phyloP scores from a whole-genome alignment of 2,888 invertebrate genomes.

The Altica lythri region DNA sequence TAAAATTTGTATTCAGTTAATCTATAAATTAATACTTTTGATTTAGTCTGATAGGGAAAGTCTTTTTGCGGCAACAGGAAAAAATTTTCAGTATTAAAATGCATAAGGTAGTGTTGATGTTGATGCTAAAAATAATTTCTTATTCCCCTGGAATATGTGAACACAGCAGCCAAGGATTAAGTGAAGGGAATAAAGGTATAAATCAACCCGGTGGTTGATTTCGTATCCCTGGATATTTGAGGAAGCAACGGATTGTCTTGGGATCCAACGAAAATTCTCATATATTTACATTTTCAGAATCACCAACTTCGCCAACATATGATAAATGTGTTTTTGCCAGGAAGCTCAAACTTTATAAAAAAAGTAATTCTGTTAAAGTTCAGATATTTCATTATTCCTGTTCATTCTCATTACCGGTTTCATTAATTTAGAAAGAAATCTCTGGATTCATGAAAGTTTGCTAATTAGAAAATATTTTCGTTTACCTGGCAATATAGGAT shows the following conservation, averaged over 20 bases:
- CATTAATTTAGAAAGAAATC: slow-evolving; percentile 26
- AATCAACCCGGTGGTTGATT: slow-evolving; percentile 34
- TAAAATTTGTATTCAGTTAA: too few relatives aligned
- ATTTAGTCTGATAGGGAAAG: too few relatives aligned
- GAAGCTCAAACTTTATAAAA: slow-evolving; percentile 21
- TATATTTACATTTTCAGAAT: slow-evolving; percentile 43
- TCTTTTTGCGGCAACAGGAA: too few relatives aligned
- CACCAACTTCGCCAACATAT: slow-evolving; percentile 34
- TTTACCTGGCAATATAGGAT: slow-evolving; percentile 5
- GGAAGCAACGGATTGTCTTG: slow-evolving; percentile 37
- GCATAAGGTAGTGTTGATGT: too few relatives aligned
- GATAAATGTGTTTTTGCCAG: slow-evolving; percentile 27
- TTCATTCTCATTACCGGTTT: slow-evolving; percentile 22
- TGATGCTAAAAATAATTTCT: slow-evolving; percentile 22
- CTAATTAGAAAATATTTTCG: slow-evolving; percentile 17
- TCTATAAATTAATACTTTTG: too few relatives aligned
- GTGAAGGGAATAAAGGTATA: slow-evolving; percentile 27
- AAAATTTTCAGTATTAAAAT: too few relatives aligned
- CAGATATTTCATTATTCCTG: slow-evolving; percentile 29
- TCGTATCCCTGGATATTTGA: slow-evolving; percentile 31
- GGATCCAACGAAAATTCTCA: slow-evolving; percentile 38
- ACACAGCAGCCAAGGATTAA: slow-evolving; percentile 13
- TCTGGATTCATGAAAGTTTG: slow-evolving; percentile 23
- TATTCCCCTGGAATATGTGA: slow-evolving; percentile 19
- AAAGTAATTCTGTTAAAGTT: slow-evolving; percentile 27